A percentile compares a stretch with the other conserved stretches of the same genome.
Conservation (phyloP, 2,888 invertebrate genomes). For the Pseudolycoriella hygida region DNA sequence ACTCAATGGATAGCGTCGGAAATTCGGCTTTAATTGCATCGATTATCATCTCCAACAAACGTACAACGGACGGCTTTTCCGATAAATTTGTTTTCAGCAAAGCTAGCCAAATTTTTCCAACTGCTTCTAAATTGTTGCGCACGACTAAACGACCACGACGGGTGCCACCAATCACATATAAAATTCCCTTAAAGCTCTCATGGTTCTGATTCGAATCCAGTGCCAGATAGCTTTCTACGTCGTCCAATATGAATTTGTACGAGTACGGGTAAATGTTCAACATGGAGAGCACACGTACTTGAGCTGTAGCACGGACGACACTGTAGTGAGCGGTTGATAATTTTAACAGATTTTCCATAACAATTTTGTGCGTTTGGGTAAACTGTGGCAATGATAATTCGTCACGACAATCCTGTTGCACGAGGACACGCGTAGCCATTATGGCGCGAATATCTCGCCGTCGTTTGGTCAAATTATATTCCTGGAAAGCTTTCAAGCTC, state of each 20-base stretch:
- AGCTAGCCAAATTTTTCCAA: slow-evolving; percentile 58
- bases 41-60: slow-evolving; percentile 36
- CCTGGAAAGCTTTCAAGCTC: slow-evolving; percentile 39
- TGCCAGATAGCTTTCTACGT: slow-evolving; percentile 39
- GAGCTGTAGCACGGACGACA: slow-evolving; percentile 44
- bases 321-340: slow-evolving; percentile 12
- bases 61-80: slow-evolving; percentile 67
- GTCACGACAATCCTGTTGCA: slow-evolving; percentile 11
- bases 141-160: slow-evolving; percentile 9
- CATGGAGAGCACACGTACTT: slow-evolving; percentile 42
- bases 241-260: slow-evolving; percentile 45
- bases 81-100: slow-evolving; percentile 60
- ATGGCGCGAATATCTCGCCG: slow-evolving; percentile 42
- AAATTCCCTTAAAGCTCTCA: slow-evolving; percentile 52
- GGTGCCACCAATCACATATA: slow-evolving; percentile 40
- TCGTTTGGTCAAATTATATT: slow-evolving; percentile 42
- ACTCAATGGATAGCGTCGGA: slow-evolving; percentile 41
- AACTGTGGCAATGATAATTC: slow-evolving; percentile 22
- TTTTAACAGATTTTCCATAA: slow-evolving; percentile 36
- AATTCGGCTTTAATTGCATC: slow-evolving; percentile 40
- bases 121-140: slow-evolving; percentile 56
- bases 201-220: slow-evolving; percentile 41
- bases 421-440: slow-evolving; percentile 40
- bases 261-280: slow-evolving; percentile 50
- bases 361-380: slow-evolving; percentile 39